Percentiles rank a stretch among this genome's conserved stretches.
phyloP scores from a whole-genome alignment of 2,113 vertebrate genomes.

The Anser cygnoides region DNA sequence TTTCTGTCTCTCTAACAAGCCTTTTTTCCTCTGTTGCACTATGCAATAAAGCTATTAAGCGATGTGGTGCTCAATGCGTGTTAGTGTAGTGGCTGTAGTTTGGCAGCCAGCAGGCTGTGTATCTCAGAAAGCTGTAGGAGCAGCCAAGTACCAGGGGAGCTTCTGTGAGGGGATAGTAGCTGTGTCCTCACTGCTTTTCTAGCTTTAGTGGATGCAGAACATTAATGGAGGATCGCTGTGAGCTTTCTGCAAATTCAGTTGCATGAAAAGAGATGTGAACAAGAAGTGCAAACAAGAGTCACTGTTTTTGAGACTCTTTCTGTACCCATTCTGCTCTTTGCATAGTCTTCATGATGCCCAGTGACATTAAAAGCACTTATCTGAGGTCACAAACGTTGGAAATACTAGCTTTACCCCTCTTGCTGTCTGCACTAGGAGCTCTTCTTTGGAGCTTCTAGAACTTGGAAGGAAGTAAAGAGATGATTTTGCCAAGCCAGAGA shows the following conservation, averaged over 20 bases:
- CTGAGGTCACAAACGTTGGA: not conserved
- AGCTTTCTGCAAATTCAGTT: not conserved
- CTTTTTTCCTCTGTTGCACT: not conserved
- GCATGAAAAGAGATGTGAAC: not conserved
- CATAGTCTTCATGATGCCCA: not conserved
- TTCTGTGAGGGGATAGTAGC: not conserved
- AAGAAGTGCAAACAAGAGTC: not conserved
- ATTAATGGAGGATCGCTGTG: not conserved
- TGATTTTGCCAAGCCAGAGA: not conserved
- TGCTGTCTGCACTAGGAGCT: not conserved
- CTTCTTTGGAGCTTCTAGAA: not conserved
- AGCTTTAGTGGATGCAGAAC: not conserved
- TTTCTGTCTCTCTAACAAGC: not conserved
- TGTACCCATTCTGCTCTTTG: not conserved
- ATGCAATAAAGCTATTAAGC: not conserved
- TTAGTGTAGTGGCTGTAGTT: not conserved
- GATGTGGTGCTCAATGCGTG: accelerated
- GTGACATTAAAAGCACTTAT: not conserved
- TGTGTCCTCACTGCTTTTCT: not conserved
- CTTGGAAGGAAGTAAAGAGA: not conserved
- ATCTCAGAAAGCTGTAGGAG: not conserved
- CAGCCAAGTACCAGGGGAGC: not conserved
- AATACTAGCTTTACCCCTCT: not conserved
- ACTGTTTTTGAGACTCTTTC: not conserved
- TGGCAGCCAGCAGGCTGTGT: not conserved